Percentiles rank a stretch among this genome's conserved stretches.
Evolutionary conservation across 2,113 vertebrate genomes (phyloP).

Genomic region (Hylia prasina): DNA sequence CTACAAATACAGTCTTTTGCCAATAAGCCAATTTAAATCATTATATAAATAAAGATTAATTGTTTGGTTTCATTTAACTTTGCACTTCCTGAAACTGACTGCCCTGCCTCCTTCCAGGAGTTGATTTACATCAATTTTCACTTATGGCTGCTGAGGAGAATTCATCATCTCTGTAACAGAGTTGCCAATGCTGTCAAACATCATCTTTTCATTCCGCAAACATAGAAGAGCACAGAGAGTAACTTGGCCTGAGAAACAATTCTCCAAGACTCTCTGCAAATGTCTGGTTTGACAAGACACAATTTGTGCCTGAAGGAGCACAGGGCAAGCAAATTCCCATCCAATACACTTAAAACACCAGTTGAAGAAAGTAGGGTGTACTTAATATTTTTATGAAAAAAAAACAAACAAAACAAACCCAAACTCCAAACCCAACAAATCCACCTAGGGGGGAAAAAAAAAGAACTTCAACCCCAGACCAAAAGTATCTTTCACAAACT

Average conservation of each 20-base stretch:
- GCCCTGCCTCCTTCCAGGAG: neutral
- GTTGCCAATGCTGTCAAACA: neutral
- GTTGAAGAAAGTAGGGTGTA: neutral
- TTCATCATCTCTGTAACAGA: neutral
- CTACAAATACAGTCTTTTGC: neutral
- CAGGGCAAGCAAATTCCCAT: neutral
- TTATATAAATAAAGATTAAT: neutral
- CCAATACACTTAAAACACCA: neutral
- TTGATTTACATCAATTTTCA: neutral
- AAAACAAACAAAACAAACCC: accelerated
- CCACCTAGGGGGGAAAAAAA: neutral
- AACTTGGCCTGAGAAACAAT: neutral
- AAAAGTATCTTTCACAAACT: neutral
- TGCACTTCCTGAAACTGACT: neutral
- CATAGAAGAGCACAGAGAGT: neutral
- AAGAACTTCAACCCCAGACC: neutral
- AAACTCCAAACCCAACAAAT: neutral
- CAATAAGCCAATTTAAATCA: neutral
- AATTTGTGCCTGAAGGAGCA: neutral
- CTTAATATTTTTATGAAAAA: neutral
- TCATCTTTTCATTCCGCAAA: neutral
- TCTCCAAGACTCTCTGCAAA: neutral
- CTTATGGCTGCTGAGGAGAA: neutral
- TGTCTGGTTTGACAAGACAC: neutral
- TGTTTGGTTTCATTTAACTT: neutral